Percentiles rank a stretch among this genome's conserved stretches.
Conservation (phyloP, 2,113 vertebrate species). For the Malurus cyaneus region DNA sequence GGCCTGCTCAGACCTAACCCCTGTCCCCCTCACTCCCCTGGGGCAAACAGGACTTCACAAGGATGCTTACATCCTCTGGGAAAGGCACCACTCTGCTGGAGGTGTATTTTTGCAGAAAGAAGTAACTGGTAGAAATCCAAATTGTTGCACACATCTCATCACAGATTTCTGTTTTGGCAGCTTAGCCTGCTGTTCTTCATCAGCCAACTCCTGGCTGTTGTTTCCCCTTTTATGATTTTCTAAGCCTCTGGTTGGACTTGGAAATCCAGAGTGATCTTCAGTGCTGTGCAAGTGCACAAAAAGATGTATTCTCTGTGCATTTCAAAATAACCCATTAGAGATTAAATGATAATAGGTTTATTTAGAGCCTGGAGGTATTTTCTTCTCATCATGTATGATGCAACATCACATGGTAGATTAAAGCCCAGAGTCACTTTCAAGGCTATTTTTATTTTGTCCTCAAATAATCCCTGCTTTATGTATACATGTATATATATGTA, state of each 20-base stretch:
- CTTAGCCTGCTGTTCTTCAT: background rate
- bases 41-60: background rate
- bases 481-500: background rate
- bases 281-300: background rate
- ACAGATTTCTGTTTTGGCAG: background rate
- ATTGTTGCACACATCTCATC: background rate
- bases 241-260: background rate
- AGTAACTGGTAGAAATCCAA: background rate
- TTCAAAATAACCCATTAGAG: conserved; percentile 15
- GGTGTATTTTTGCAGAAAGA: background rate
- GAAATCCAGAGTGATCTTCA: background rate
- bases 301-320: background rate
- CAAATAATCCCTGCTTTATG: background rate
- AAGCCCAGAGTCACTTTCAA: conserved; percentile 32
- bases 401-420: conserved; percentile 41
- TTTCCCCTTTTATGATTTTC: background rate
- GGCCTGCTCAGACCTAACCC: background rate
- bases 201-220: background rate
- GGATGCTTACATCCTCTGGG: background rate
- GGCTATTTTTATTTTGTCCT: conserved; percentile 55
- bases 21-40: accelerated
- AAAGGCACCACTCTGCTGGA: background rate
- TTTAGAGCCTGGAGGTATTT: conserved; percentile 36
- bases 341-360: conserved; percentile 66
- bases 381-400: conserved; percentile 34